Base-by-base conservation (phyloP, 2,797 vertebrate species). In the Serranus cabrilla region DNA sequence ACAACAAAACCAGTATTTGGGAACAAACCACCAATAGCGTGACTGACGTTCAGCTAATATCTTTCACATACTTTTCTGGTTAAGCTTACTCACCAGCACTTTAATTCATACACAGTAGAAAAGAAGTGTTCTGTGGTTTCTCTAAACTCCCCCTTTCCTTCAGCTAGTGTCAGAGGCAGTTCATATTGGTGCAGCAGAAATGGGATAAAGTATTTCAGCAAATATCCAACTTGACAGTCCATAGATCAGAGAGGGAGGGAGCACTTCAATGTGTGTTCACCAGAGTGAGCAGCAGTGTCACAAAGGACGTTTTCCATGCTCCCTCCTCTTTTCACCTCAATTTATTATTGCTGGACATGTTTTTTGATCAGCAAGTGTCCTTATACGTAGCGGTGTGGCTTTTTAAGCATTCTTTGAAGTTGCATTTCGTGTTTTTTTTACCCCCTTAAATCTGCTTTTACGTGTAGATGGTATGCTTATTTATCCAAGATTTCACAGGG, bases 211-310 rank as follows among this genome's bases (percentile, higher is more conserved):
- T 90, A 94, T 91, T 89, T 93, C 79, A 79, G 66, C 85, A 89
- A 82, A 78, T 92, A 90, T 89, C 78, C 63, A 81, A 90, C 74
- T 70, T 94, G 92, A 90, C 87, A 92, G 71, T 90, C 91, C 92
- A 93, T 95, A 92, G 87, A 94, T 94, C 84, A 91, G 77, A 84
- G 81, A 82, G 81, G 67, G 72, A 84, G 91, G 77, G 55, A 60
- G 68, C 67, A 86, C 90, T 82, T 83, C 83, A 90, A 55, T 69
- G 69, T 74, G 59, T 91, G 87, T 90, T 89, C 85, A 78, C 87
- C 86, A 81, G 55, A 82, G 72, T 87, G 91, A 93, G 83, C 64
- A 79, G 77, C 42, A 31, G 80, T 91, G 89, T 90, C 85, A 90
- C 78, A 68, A 70, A 87, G 75, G 85, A 90, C 80, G 49, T 87